Base-by-base conservation (phyloP, 2,888 invertebrate species). In the Chydorus sphaericus region DNA sequence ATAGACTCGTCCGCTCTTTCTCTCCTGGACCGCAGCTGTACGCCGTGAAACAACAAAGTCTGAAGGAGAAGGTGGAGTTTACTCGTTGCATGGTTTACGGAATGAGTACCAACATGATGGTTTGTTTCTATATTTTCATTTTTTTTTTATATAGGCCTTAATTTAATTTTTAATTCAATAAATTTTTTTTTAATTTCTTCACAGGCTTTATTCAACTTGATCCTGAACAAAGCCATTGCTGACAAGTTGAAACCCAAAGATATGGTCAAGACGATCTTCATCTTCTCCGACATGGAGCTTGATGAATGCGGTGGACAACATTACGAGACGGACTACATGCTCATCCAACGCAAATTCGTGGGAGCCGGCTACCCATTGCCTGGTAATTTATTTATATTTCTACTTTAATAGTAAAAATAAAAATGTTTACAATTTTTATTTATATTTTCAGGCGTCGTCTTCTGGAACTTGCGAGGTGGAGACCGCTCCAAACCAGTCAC, bases 271-370 rank as follows among this genome's bases (percentile, higher is more conserved):
- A 54, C 57, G 11, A 48, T 62, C 11, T 57, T 61, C 29, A 57
- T 61, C 14, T 61, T 60, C 29, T 55, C 60, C 18, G 60, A 61
- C 31, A 61, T 60, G 60, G 60, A 62, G 54, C 61, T 61, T 26
- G 58, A 59, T 33, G 38, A 51, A 29, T 59, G 59, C 29, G 59
- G 51, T 20, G 30, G 48, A 11, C 50, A 54, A 1, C 29, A 48
- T 1, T 49, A 29, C 7, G 14, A 38, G 18, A 60, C 61, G 3
- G 59, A 60, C 51, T 60, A 60, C 37, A 57, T 60, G 37, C 44
- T 44, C 1, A 58, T 60, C 26, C 55, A 59, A 30, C 26, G 26
- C 2, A 29, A 52, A 20, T 62, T 59, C 26, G 30, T 36, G 16
- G 26, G 54, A 33, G 48, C 52, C 1, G 57, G 59, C 3, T 60